Evolutionary conservation across 2,797 vertebrate species (phyloP).

Genomic region (Varecia variegata): DNA sequence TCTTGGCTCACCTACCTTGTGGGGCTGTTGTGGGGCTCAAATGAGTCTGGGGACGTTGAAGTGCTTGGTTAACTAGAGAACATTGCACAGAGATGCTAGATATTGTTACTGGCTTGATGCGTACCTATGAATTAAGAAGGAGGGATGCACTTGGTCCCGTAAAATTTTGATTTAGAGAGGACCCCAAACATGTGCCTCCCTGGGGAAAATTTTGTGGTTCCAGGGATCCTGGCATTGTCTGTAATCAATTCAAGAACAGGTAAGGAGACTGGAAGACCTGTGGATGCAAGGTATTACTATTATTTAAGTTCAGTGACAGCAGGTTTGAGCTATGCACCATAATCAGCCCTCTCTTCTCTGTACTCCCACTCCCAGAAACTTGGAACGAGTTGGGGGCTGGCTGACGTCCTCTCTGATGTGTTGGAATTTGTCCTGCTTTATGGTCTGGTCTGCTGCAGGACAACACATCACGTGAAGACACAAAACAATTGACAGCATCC

Average conservation of each 20-base stretch:
- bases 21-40: neutral
- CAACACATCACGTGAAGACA: neutral
- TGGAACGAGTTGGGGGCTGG: neutral
- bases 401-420: neutral
- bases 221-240: neutral
- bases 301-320: neutral
- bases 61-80: neutral
- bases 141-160: neutral
- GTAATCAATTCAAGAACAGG: neutral
- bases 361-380: conserved; percentile 20
- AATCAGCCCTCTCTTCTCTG: neutral
- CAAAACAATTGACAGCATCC: neutral
- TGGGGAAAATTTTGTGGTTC: neutral
- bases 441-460: neutral
- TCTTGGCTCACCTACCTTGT: neutral
- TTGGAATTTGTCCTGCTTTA: neutral
- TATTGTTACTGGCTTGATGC: neutral
- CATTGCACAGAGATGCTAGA: neutral
- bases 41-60: neutral
- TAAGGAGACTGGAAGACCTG: neutral
- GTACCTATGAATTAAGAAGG: neutral
- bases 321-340: neutral
- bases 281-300: neutral
- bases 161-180: neutral
- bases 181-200: neutral